phyloP scores from a whole-genome alignment of 30 jellyfish, hydroid and myxozoan genomes.

The Chrysaora quinquecirrha region DNA sequence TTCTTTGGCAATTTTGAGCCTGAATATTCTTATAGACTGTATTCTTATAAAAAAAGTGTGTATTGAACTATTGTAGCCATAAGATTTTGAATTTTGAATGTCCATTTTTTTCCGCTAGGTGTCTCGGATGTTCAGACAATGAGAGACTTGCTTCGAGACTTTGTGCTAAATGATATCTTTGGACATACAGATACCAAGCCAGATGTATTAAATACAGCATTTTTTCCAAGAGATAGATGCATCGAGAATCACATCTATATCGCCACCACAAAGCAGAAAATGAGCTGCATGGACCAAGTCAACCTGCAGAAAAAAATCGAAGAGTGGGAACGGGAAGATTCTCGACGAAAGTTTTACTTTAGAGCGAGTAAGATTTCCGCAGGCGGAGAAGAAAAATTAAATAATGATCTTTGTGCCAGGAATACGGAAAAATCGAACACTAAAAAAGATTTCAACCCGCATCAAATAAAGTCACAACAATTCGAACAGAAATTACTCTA shows the following conservation, averaged over 20 bases:
- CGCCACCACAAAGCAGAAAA: constrained; percentile 33
- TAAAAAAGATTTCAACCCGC: constrained; percentile 12
- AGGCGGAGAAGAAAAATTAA: constrained; percentile 21
- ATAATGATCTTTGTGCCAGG: neutral
- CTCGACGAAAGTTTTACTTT: constrained; percentile 29
- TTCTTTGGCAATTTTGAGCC: no score
- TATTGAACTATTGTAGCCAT: no score
- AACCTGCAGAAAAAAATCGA: constrained; percentile 15
- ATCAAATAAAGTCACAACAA: constrained; percentile 17
- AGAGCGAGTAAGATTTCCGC: constrained; percentile 18
- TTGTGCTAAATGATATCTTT: constrained; percentile 23
- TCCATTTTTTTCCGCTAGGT: constrained; percentile 31
- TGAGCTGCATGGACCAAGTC: constrained; percentile 35
- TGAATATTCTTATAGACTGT: no score
- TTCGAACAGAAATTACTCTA: constrained; percentile 28
- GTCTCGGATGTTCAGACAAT: constrained; percentile 47
- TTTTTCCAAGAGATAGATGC: constrained; percentile 39
- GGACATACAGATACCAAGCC: constrained; percentile 38
- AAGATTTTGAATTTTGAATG: no score
- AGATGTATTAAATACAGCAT: constrained; percentile 28
- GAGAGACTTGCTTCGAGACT: constrained; percentile 36
- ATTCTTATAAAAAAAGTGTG: no score
- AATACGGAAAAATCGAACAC: constrained; percentile 2
- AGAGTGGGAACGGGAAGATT: constrained; percentile 31
- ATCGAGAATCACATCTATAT: constrained; percentile 11